Conservation (phyloP, 1,140 invertebrate species). For the Drosophila suzukii region DNA sequence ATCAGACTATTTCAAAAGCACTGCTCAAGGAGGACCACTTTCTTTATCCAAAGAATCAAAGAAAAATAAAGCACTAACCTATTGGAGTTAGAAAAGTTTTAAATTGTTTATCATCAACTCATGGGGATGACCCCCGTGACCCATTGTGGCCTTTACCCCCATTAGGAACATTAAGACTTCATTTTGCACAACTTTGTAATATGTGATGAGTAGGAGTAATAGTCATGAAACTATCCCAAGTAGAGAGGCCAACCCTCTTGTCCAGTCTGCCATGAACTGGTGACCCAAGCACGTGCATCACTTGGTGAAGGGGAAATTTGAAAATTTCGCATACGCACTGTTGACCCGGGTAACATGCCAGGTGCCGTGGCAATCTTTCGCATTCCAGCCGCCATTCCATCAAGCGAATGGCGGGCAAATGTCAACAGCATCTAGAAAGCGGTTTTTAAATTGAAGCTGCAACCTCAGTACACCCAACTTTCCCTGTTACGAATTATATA, state of each 20-base stretch:
- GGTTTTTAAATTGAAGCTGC: constrained; percentile 18
- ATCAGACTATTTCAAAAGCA: not conserved
- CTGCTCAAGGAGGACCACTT: not conserved
- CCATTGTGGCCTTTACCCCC: not conserved
- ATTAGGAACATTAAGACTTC: constrained; percentile 4
- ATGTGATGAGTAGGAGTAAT: constrained; percentile 1
- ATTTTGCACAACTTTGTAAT: constrained; percentile 13
- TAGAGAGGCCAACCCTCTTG: not conserved
- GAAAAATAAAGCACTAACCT: not conserved
- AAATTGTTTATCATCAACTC: constrained; percentile 11
- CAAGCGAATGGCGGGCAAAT: constrained; percentile 26
- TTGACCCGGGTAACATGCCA: constrained; percentile 50
- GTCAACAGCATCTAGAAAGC: constrained; percentile 53
- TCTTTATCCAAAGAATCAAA: not conserved
- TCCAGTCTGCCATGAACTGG: constrained; percentile 6
- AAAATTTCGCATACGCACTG: constrained; percentile 45
- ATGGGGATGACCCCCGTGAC: not conserved
- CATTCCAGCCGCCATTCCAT: constrained; percentile 24
- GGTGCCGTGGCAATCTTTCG: constrained; percentile 61
- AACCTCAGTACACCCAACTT: not conserved
- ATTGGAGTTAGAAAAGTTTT: constrained; percentile 7
- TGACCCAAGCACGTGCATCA: constrained; percentile 43
- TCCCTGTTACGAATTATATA: constrained; percentile 22
- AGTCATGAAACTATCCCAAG: not conserved
- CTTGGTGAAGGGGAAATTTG: constrained; percentile 15